These are phyloP conservation scores for Clitarchus hookeri DNA, from an alignment of 2,888 invertebrate species.

Conservation along the genomic window DNA sequence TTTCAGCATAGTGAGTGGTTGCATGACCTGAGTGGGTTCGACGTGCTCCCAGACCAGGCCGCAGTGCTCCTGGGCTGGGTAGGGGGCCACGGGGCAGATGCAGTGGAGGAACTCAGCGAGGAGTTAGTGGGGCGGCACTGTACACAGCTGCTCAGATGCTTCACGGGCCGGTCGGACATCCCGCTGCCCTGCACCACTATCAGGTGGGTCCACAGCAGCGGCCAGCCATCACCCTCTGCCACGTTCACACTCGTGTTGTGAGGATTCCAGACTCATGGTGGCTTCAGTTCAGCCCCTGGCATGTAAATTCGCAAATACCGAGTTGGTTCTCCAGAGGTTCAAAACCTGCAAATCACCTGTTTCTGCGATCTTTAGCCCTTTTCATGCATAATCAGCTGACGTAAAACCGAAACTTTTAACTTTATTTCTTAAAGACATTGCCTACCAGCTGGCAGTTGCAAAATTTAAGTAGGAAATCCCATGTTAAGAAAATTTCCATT, in stretches of 20 bases:
- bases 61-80: slow-evolving; percentile 68
- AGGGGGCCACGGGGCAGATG: slow-evolving; percentile 63
- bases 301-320: not conserved
- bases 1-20: slow-evolving; percentile 57
- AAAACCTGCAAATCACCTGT: too few relatives aligned
- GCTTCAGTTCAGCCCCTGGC: too few relatives aligned
- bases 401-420: too few relatives aligned
- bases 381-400: too few relatives aligned
- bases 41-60: slow-evolving; percentile 58
- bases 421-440: too few relatives aligned
- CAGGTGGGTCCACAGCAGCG: slow-evolving; percentile 51
- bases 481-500: too few relatives aligned
- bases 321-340: not conserved
- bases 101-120: slow-evolving; percentile 60
- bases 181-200: slow-evolving; percentile 57
- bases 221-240: too few relatives aligned
- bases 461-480: too few relatives aligned
- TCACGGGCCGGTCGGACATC: slow-evolving; percentile 56
- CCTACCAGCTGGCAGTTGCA: too few relatives aligned
- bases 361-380: too few relatives aligned
- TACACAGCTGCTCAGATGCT: slow-evolving; percentile 57
- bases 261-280: too few relatives aligned
- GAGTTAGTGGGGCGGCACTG: slow-evolving; percentile 59
- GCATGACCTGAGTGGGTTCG: slow-evolving; percentile 66
- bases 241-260: too few relatives aligned